Conservation (phyloP, 1,140 invertebrate species). For the Bombus turneri region DNA sequence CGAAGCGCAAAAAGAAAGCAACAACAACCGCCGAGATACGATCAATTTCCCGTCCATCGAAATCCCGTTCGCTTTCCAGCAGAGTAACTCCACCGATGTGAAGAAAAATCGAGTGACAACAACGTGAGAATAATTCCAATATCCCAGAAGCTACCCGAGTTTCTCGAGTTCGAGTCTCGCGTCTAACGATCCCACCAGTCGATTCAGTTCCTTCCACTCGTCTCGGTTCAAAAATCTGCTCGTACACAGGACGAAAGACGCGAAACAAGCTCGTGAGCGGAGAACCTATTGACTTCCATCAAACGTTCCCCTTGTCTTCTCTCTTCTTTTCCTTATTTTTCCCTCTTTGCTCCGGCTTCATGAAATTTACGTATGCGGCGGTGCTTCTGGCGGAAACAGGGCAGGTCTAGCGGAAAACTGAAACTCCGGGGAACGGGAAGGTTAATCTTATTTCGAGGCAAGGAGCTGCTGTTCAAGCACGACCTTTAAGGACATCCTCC, state of each 20-base stretch:
- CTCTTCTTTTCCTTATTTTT: background rate
- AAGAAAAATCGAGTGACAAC: too few relatives aligned
- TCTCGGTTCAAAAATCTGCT: background rate
- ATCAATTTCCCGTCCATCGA: too few relatives aligned
- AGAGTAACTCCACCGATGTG: too few relatives aligned
- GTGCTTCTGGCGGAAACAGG: background rate
- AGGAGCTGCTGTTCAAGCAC: background rate
- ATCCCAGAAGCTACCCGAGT: too few relatives aligned
- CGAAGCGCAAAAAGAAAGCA: too few relatives aligned
- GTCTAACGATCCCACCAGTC: background rate
- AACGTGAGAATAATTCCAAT: too few relatives aligned
- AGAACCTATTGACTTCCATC: background rate
- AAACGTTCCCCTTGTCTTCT: background rate
- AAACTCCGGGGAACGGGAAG: background rate
- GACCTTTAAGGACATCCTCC: background rate
- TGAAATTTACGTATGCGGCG: conserved; percentile 24
- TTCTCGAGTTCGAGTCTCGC: too few relatives aligned
- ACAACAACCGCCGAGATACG: too few relatives aligned
- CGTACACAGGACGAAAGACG: background rate
- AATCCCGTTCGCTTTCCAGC: too few relatives aligned
- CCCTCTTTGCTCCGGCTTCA: background rate
- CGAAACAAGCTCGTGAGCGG: background rate
- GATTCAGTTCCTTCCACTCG: background rate
- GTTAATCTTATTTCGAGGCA: conserved; percentile 28
- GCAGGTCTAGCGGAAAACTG: conserved; percentile 11